Evolutionary conservation across 1,140 invertebrate genomes (phyloP), one percentile per base, ranked within the genome.

Genomic region (Drosophila bocki): DNA sequence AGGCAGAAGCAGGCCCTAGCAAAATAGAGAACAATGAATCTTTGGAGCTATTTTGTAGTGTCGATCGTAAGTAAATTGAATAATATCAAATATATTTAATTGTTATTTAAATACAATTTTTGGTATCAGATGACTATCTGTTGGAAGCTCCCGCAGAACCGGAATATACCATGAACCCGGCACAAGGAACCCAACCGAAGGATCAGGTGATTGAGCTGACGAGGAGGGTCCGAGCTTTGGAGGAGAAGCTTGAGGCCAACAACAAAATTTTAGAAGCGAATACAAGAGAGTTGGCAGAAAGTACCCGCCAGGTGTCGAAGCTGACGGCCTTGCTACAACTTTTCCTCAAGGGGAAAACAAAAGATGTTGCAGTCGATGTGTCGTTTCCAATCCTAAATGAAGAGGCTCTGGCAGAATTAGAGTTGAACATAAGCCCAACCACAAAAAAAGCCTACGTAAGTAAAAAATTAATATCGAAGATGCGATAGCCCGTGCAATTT

Each of bases 241-340:
- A 53, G 12, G 32, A 19, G 0, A 53, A 19, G 11, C 50, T 53
- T 8, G 29, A 53, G n/a, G n/a, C n/a, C 11, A 53, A 53, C 32
- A 35, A n/a, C 11, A 53, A 35, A 13, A 19, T 35, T 19, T 53
- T 53, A 13, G 11, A 53, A 13, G 50, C 29, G 5, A 53, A 53
- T 13, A 53, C 29, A 19, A 33, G 29, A 53, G 29, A 33, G n/a
- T 13, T 53, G 7, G 29, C 29, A 53, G 3, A 35, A 53, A 53
- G n/a, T 35, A 19, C 50, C 6, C 29, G 12, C 0, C 50, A 35
- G n/a, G 29, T 53, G 15, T 33, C 29, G 12, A 53, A 53, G 29
- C n/a, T 51, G n/a, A 51, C 48, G 5, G n/a, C 48, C 29, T 51
- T 32, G 29, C n/a, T 53, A 33, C n/a, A 33, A 19, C 6, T 53